Evolutionary conservation across 2,113 vertebrate species (phyloP), one percentile per base, ranked within the genome.

Genomic region (Dromas ardeola): DNA sequence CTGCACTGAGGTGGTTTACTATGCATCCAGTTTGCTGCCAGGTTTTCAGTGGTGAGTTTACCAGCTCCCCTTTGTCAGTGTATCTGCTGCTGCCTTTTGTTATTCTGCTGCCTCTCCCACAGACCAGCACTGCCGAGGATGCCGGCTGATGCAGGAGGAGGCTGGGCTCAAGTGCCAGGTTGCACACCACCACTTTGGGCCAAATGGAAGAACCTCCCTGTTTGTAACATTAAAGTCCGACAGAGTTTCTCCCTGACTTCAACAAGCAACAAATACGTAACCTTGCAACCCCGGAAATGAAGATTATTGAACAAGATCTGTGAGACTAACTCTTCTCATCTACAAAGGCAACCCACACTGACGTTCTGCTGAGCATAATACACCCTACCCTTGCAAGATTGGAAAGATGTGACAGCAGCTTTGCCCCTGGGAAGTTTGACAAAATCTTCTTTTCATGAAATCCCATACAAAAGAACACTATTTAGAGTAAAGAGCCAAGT

Each of bases 1-100:
- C 47, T 87, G 29, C 90, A 88, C 62, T 88, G 79, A 94, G 94
- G 88, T 79, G 61, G 66, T 82, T 94, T 88, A 43, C 61, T 59
- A 12, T 50, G 52, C 85, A 38, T 38, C 49, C 36, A 38, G 7
- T 69, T 84, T 87, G 42, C 69, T 81, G 65, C 27, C 81, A 43
- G 63, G 15, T 78, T 89, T 88, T 72, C 72, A 65, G 49, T 9
- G 23, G 49, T 0, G 4, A 27, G 40, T 65, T 93, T 40, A 15
- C n/a, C 15, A 4, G 5, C 63, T 69, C 19, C 0, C 2, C n/a
- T 79, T 88, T 67, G 36, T 32, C 32, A 18, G 56, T 9, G 9
- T 43, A 50, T 20, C 17, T 55, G 43, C 63, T 65, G 40, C 74
- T 62, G 21, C 26, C 27, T 71, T 78, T 73, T 63, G 38, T 34